These are phyloP conservation scores for Lymantria monacha DNA, from an alignment of 2,888 invertebrate species.

Conservation along the genomic window DNA sequence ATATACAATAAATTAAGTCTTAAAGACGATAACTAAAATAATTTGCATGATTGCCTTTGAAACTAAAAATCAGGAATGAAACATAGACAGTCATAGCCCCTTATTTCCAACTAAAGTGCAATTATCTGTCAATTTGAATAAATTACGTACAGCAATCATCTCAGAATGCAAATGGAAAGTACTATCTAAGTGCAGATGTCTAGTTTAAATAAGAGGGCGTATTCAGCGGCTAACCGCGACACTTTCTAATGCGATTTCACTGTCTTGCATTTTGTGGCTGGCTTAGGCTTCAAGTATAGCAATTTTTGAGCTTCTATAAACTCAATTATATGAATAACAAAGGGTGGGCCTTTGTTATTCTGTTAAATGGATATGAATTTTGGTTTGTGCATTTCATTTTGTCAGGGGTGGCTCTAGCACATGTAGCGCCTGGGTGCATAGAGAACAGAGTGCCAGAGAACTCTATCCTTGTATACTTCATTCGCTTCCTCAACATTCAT, in stretches of 20 bases:
- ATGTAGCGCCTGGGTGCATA: too few relatives aligned
- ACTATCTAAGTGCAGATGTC: conserved; percentile 48
- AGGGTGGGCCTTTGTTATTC: conserved; percentile 30
- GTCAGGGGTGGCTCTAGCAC: too few relatives aligned
- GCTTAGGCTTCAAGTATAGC: conserved; percentile 33
- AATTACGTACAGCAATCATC: conserved; percentile 15
- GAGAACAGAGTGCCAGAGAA: too few relatives aligned
- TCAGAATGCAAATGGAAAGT: conserved; percentile 39
- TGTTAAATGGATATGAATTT: conserved; percentile 7
- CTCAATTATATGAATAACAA: conserved; percentile 16
- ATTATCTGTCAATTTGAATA: conserved; percentile 13
- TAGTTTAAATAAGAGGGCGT: conserved; percentile 68
- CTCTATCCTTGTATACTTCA: too few relatives aligned
- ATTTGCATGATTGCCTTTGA: too few relatives aligned
- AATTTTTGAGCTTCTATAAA: conserved; percentile 28
- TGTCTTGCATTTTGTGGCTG: conserved; percentile 42
- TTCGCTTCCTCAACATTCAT: too few relatives aligned
- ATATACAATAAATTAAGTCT: too few relatives aligned
- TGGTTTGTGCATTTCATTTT: not conserved
- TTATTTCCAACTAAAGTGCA: conserved; percentile 3
- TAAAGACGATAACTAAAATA: too few relatives aligned
- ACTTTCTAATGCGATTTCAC: conserved; percentile 68
- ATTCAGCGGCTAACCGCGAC: conserved; percentile 56
- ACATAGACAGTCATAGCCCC: not conserved
- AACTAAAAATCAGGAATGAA: not conserved